These are phyloP conservation scores for Fringilla coelebs DNA, from an alignment of 2,797 vertebrate species.

Conservation along the genomic window DNA sequence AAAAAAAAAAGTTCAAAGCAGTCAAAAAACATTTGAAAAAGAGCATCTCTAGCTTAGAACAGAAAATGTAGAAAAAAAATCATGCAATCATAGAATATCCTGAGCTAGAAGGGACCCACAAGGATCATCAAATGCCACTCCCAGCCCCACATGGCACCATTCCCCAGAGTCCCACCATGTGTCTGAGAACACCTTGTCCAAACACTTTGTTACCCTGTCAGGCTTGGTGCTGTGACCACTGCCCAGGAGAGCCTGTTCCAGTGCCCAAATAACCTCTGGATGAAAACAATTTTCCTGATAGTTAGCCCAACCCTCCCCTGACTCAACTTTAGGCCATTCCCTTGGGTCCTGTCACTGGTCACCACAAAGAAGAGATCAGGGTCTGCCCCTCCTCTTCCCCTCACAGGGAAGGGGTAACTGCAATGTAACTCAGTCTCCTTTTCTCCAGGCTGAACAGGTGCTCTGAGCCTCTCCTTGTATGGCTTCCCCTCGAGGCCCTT, in stretches of 20 bases:
- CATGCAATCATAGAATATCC: neutral
- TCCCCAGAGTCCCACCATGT: neutral
- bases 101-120: neutral
- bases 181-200: neutral
- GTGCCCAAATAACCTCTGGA: neutral
- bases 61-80: neutral
- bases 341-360: neutral
- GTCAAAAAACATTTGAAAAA: neutral
- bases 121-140: no score
- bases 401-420: neutral
- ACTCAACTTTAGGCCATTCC: neutral
- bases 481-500: rapidly evolving
- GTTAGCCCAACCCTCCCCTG: no score
- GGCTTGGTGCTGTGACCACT: neutral
- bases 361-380: neutral
- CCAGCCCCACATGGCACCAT: no score
- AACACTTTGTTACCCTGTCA: neutral
- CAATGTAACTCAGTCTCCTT: neutral
- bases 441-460: neutral
- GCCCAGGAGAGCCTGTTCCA: neutral
- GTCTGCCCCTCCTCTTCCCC: neutral
- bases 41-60: neutral
- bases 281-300: neutral
- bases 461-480: rapidly evolving
- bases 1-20: neutral